Percentiles rank a stretch among this genome's conserved stretches.
Conservation (phyloP, 2,888 invertebrate genomes). For the Monochamus alternatus region DNA sequence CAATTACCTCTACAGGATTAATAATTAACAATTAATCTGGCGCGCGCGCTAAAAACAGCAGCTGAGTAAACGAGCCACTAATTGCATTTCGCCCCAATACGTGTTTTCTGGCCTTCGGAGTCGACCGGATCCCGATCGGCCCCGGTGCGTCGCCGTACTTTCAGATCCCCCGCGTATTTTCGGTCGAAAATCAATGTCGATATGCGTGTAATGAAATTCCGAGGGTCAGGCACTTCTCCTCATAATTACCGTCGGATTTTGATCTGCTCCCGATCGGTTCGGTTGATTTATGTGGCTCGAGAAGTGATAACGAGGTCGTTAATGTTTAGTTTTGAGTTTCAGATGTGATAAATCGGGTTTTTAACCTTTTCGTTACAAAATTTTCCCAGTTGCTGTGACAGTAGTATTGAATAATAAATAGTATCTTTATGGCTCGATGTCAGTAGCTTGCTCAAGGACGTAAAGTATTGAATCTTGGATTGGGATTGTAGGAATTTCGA, state of each 20-base stretch:
- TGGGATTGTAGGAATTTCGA: too few relatives aligned
- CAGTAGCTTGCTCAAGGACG: too few relatives aligned
- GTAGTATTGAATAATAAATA: too few relatives aligned
- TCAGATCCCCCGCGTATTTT: constrained; percentile 19
- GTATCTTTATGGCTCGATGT: too few relatives aligned
- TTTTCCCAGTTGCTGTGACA: too few relatives aligned
- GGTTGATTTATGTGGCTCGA: neutral
- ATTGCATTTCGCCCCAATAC: constrained; percentile 61
- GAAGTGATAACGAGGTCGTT: neutral
- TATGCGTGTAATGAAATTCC: constrained; percentile 36
- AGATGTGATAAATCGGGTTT: neutral
- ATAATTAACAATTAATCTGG: constrained; percentile 69
- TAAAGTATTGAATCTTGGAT: too few relatives aligned
- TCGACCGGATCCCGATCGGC: constrained; percentile 1
- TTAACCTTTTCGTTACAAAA: neutral
- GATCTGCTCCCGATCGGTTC: neutral
- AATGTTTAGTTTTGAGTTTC: neutral
- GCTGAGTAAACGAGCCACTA: constrained; percentile 67
- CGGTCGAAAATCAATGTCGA: constrained; percentile 34
- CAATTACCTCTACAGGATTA: constrained; percentile 67
- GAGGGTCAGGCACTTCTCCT: constrained; percentile 22
- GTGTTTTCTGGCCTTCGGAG: constrained; percentile 36
- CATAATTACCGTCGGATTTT: constrained; percentile 19
- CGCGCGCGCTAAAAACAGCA: constrained; percentile 64
- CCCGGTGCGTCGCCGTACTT: neutral